A percentile compares a stretch with the other conserved stretches of the same genome.
Evolutionary conservation across 1,140 invertebrate species (phyloP).

Genomic region (Maconellicoccus hirsutus): DNA sequence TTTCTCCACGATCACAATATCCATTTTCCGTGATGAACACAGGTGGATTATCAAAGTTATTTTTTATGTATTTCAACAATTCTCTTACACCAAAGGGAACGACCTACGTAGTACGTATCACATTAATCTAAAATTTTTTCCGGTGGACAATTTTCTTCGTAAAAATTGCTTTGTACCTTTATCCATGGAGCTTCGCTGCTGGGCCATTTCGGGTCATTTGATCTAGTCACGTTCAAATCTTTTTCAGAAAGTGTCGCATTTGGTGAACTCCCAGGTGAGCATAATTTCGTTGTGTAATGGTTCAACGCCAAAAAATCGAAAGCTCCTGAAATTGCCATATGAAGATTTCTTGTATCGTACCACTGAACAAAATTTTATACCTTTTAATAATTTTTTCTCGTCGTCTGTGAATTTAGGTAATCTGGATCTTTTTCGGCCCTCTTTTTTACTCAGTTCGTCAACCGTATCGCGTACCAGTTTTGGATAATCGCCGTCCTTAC

Average conservation of each 20-base stretch:
- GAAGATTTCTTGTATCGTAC: too few species aligned
- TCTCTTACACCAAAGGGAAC: slow-evolving; percentile 37
- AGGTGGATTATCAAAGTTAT: slow-evolving; percentile 36
- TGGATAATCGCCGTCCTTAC: slow-evolving; percentile 46
- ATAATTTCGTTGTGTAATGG: slow-evolving; percentile 39
- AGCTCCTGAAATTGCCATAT: slow-evolving; percentile 33
- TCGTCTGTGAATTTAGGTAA: slow-evolving; percentile 47
- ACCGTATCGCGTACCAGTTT: slow-evolving; percentile 45
- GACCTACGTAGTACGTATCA: slow-evolving; percentile 6
- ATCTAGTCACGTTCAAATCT: background rate
- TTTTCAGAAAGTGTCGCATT: background rate
- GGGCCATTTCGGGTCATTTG: slow-evolving; percentile 19
- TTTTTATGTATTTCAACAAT: slow-evolving; percentile 40
- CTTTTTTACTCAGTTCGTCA: slow-evolving; percentile 40
- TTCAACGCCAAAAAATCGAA: slow-evolving; percentile 51
- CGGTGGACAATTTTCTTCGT: too few species aligned
- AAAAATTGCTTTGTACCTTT: too few species aligned
- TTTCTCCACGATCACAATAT: slow-evolving; percentile 37
- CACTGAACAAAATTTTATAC: too few species aligned
- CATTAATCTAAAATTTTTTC: too few species aligned
- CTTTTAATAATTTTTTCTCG: slow-evolving; percentile 44
- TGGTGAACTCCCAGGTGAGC: background rate
- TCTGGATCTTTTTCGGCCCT: slow-evolving; percentile 44
- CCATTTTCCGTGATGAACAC: slow-evolving; percentile 41
- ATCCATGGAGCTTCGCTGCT: slow-evolving; percentile 15